Evolutionary conservation across 2,797 vertebrate species (phyloP).

Genomic region (Arremon brunneinucha): DNA sequence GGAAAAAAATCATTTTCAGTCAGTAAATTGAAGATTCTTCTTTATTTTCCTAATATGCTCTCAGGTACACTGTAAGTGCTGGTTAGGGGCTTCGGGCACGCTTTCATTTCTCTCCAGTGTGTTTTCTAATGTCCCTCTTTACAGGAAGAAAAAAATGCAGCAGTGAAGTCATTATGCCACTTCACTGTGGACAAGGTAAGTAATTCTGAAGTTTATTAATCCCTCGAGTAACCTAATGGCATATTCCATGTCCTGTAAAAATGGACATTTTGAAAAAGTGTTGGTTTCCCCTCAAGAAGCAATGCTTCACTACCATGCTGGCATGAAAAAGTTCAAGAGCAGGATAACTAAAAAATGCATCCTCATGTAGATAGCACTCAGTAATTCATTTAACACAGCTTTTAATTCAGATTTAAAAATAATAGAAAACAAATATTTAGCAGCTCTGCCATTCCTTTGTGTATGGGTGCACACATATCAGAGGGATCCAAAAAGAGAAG

Average conservation of each 20-base stretch:
- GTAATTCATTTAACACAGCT: background rate
- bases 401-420: background rate
- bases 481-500: background rate
- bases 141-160: background rate
- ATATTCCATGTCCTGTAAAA: background rate
- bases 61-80: background rate
- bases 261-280: background rate
- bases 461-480: background rate
- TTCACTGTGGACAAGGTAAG: constrained; percentile 22
- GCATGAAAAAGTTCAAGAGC: background rate
- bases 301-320: background rate
- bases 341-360: background rate
- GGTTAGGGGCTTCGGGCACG: background rate
- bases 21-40: constrained; percentile 35
- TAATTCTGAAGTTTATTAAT: constrained; percentile 46
- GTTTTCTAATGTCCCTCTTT: constrained; percentile 29
- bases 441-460: background rate
- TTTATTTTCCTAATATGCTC: constrained; percentile 43
- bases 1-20: background rate
- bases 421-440: background rate
- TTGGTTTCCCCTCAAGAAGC: background rate
- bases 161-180: background rate
- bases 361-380: background rate
- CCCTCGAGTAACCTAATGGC: background rate
- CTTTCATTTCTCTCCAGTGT: constrained; percentile 29